Evolutionary conservation across 2,888 invertebrate genomes (phyloP).

Genomic region (Lasioglossum villosulum): DNA sequence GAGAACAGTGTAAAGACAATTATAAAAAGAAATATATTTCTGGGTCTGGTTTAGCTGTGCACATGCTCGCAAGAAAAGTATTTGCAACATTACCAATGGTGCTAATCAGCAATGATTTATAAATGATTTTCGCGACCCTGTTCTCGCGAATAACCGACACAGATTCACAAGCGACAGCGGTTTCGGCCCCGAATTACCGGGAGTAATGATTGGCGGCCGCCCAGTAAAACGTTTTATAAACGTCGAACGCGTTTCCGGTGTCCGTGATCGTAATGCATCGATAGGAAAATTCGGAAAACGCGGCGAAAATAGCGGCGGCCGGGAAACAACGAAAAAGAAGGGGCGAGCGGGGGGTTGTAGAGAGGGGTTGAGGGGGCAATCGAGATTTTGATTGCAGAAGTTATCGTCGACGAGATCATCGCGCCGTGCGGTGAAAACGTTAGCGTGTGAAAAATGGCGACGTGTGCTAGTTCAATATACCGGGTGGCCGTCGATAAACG

Average conservation of each 20-base stretch:
- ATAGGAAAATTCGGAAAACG: slow-evolving; percentile 25
- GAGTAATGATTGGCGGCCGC: slow-evolving; percentile 34
- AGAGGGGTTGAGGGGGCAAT: slow-evolving; percentile 16
- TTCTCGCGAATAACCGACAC: not conserved
- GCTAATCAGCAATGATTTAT: not conserved
- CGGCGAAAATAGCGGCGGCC: not conserved
- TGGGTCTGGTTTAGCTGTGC: too few species aligned
- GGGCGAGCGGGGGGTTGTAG: not conserved
- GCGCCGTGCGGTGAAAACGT: slow-evolving; percentile 37
- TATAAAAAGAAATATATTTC: too few species aligned
- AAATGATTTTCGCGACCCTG: not conserved
- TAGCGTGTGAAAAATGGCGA: slow-evolving; percentile 46
- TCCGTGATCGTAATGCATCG: not conserved
- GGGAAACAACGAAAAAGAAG: slow-evolving; percentile 9
- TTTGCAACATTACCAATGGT: too few species aligned
- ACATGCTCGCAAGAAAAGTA: too few species aligned
- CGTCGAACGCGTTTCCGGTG: slow-evolving; percentile 21
- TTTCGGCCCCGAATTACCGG: slow-evolving; percentile 5
- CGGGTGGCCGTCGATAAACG: slow-evolving; percentile 50
- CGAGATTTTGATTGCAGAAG: slow-evolving; percentile 55
- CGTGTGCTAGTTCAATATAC: slow-evolving; percentile 49
- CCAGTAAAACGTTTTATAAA: slow-evolving; percentile 36
- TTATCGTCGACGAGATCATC: slow-evolving; percentile 62
- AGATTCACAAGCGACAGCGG: not conserved
- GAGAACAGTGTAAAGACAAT: too few species aligned